A percentile compares a stretch with the other conserved stretches of the same genome.
Conservation (phyloP, 1,140 invertebrate genomes). For the Diorhabda carinulata region DNA sequence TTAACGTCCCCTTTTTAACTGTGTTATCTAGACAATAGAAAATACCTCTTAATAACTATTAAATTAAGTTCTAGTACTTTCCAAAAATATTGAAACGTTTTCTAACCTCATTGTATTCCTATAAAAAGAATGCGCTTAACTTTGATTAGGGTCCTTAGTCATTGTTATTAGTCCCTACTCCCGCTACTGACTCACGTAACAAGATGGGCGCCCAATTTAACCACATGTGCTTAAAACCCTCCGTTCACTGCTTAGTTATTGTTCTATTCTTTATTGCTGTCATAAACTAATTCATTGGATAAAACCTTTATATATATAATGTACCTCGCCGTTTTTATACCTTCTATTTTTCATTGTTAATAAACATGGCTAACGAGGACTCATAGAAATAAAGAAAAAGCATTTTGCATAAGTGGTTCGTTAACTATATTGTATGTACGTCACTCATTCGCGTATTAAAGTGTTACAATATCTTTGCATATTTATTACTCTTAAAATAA, state of each 20-base stretch:
- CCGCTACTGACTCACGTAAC: background rate
- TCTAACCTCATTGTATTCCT: too few relatives aligned
- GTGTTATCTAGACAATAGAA: too few relatives aligned
- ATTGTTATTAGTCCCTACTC: background rate
- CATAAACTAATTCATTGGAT: conserved; percentile 14
- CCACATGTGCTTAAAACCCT: background rate
- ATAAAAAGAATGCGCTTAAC: too few relatives aligned
- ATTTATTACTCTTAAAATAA: too few relatives aligned
- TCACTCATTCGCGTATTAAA: background rate
- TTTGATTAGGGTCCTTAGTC: too few relatives aligned
- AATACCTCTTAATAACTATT: too few relatives aligned
- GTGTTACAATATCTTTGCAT: too few relatives aligned
- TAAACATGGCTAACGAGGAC: conserved; percentile 9
- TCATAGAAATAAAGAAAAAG: background rate
- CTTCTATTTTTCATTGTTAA: conserved; percentile 6
- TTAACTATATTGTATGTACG: background rate
- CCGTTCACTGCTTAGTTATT: conserved; percentile 1
- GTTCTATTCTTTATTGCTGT: background rate
- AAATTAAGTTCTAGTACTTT: too few relatives aligned
- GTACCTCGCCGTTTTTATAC: background rate
- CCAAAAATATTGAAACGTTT: too few relatives aligned
- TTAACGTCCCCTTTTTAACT: background rate
- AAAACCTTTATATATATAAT: conserved; percentile 7
- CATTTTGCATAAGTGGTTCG: background rate
- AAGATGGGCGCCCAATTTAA: conserved; percentile 1